phyloP scores from a whole-genome alignment of 35 echinoderm and acorn worm species.

The Heliocidaris erythrogramma region DNA sequence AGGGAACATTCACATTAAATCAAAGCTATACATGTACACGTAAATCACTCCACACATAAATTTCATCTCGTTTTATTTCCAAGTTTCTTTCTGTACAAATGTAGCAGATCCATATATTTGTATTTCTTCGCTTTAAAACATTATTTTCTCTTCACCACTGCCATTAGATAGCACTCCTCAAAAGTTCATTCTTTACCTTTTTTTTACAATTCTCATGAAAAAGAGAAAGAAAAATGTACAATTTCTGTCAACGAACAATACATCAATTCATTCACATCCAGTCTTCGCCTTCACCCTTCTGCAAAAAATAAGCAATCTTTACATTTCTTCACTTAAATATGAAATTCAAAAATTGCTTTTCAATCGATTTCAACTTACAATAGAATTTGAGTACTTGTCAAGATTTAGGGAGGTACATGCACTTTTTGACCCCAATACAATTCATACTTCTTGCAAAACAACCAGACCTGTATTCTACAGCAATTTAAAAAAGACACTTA shows the following conservation, averaged over 20 bases:
- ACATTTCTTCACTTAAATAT: neutral
- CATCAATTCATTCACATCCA: neutral
- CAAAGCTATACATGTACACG: too few relatives aligned
- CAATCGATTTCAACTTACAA: neutral
- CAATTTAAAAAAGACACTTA: neutral
- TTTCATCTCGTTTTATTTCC: neutral
- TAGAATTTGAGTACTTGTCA: neutral
- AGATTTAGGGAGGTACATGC: neutral
- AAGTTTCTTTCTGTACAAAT: constrained; percentile 10
- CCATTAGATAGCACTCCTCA: neutral
- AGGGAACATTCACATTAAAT: neutral
- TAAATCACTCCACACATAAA: neutral
- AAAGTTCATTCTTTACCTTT: neutral
- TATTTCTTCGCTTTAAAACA: neutral
- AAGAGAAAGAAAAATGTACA: neutral
- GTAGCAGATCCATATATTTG: neutral
- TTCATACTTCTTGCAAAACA: neutral
- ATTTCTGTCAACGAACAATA: neutral
- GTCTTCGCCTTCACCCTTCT: neutral
- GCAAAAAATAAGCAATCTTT: neutral
- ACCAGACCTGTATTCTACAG: neutral
- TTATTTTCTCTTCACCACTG: neutral
- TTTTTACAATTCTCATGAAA: neutral
- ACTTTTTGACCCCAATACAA: neutral
- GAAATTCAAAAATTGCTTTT: neutral